A percentile compares a stretch with the other conserved stretches of the same genome.
Conservation (phyloP, 1,140 invertebrate species). For the Drosophila cardini region DNA sequence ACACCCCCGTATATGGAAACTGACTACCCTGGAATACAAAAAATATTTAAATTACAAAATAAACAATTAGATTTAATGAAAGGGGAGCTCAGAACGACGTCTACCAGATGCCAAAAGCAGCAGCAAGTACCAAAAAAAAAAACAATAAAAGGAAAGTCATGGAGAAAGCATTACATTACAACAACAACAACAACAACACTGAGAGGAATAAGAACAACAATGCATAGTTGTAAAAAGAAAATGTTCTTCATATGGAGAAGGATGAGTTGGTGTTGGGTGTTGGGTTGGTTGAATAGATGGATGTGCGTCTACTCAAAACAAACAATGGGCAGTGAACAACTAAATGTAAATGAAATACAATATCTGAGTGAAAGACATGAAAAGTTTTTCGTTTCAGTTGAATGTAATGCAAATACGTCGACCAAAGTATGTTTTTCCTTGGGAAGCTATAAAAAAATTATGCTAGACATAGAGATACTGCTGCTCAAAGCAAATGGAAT, state of each 20-base stretch:
- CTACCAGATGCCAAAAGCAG: conserved; percentile 50
- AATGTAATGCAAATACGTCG: conserved; percentile 70
- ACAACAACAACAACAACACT: conserved; percentile 27
- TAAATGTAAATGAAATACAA: conserved; percentile 66
- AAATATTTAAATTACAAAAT: conserved; percentile 81
- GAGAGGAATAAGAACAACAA: conserved; percentile 31
- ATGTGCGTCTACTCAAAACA: conserved; percentile 23
- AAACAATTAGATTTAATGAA: conserved; percentile 74
- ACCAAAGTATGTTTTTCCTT: conserved; percentile 69
- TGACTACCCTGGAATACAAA: conserved; percentile 21
- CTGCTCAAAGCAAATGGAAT: too few species aligned
- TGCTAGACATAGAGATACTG: neutral
- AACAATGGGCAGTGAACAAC: conserved; percentile 48
- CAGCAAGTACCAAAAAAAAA: conserved; percentile 52
- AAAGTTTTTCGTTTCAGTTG: conserved; percentile 70
- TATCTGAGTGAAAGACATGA: conserved; percentile 51
- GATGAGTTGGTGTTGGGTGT: neutral
- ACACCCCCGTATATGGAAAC: conserved; percentile 41
- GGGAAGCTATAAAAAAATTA: conserved; percentile 31
- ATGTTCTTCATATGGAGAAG: conserved; percentile 44
- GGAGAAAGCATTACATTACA: conserved; percentile 62
- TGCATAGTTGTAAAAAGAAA: conserved; percentile 59
- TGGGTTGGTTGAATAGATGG: conserved; percentile 10
- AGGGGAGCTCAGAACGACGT: conserved; percentile 41
- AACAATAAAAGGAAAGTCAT: conserved; percentile 70